phyloP scores from a whole-genome alignment of 2,888 invertebrate species.

The Coelopa pilipes region DNA sequence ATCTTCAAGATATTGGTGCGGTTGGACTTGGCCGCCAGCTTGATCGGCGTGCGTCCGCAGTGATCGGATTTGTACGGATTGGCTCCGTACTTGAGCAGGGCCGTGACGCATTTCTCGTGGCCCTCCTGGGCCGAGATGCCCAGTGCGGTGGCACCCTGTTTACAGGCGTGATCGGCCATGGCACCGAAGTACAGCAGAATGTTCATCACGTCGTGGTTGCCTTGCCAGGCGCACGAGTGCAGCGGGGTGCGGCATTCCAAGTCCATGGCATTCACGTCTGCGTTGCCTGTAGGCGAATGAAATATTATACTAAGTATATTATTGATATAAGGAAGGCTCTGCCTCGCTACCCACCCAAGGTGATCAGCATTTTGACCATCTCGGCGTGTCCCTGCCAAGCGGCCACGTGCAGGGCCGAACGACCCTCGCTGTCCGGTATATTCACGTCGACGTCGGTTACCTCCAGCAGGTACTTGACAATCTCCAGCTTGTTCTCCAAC shows the following conservation, averaged over 20 bases:
- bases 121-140: constrained; percentile 97
- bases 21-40: constrained; percentile 91
- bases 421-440: constrained; percentile 88
- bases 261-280: constrained; percentile 88
- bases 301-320: background rate
- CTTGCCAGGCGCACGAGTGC: constrained; percentile 97
- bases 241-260: constrained; percentile 88
- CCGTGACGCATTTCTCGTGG: constrained; percentile 90
- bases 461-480: constrained; percentile 83
- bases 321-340: background rate
- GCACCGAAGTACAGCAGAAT: constrained; percentile 84
- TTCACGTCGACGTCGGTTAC: constrained; percentile 83
- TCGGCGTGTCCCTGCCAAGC: constrained; percentile 95
- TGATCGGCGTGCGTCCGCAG: constrained; percentile 86
- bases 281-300: constrained; percentile 71
- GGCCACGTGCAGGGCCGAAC: constrained; percentile 89
- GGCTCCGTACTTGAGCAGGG: constrained; percentile 83
- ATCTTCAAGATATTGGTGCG: constrained; percentile 85
- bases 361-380: constrained; percentile 87
- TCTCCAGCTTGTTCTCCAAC: constrained; percentile 84
- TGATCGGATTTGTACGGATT: constrained; percentile 88
- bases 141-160: constrained; percentile 94
- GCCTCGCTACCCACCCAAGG: constrained; percentile 69
- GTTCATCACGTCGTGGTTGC: constrained; percentile 85
- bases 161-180: constrained; percentile 87